A percentile compares a stretch with the other conserved stretches of the same genome.
Evolutionary conservation across 2,113 vertebrate species (phyloP).

Genomic region (Pollimyrus isidori): DNA sequence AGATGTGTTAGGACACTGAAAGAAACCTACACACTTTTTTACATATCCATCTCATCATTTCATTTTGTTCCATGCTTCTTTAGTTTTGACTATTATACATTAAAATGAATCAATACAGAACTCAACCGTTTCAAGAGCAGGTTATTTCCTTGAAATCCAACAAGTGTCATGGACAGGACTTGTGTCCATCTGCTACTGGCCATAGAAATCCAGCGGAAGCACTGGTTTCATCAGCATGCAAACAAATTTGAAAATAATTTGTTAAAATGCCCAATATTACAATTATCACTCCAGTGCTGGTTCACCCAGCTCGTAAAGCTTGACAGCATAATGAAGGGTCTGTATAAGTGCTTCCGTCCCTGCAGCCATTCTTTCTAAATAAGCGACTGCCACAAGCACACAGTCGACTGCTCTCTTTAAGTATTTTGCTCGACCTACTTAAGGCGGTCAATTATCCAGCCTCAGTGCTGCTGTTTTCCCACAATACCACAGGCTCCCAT

Average conservation of each 20-base stretch:
- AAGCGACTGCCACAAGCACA: constrained; percentile 5
- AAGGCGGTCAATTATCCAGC: not conserved
- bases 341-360: constrained; percentile 10
- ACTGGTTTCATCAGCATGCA: constrained; percentile 10
- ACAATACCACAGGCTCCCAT: not conserved
- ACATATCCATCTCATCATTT: not conserved
- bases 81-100: not conserved
- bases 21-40: not conserved
- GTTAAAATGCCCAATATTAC: constrained; percentile 15
- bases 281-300: constrained; percentile 19
- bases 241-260: constrained; percentile 22
- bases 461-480: not conserved
- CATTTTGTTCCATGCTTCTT: not conserved
- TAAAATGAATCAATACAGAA: not conserved
- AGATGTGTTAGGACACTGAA: not conserved
- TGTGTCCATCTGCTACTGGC: not conserved
- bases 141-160: not conserved
- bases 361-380: constrained; percentile 11
- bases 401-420: not conserved
- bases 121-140: not conserved
- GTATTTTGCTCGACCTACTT: not conserved
- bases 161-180: not conserved
- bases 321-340: constrained; percentile 24
- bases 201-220: not conserved
- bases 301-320: constrained; percentile 23